Evolutionary conservation across 2,113 vertebrate genomes (phyloP).

Genomic region (Colinus virginianus): DNA sequence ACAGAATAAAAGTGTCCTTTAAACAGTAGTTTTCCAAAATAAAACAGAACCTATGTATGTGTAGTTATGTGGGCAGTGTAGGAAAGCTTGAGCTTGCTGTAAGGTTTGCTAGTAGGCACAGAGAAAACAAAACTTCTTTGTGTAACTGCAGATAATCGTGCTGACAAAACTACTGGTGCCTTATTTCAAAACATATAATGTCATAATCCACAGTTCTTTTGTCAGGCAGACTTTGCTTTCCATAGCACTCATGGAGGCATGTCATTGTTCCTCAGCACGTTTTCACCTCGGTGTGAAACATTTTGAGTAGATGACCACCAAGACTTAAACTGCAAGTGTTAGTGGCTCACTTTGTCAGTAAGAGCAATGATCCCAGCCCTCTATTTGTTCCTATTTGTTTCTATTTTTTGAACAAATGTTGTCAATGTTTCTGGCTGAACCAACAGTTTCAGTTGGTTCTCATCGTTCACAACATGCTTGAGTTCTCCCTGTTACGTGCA

Average conservation of each 20-base stretch:
- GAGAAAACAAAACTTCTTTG: not conserved
- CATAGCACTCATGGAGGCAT: not conserved
- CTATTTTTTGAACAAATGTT: not conserved
- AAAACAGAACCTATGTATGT: not conserved
- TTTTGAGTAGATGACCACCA: fast-evolving
- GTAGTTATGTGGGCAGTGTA: not conserved
- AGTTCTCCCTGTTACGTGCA: not conserved
- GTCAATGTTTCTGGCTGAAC: not conserved
- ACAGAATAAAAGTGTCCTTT: not conserved
- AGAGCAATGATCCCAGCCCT: fast-evolving
- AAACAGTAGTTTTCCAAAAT: not conserved
- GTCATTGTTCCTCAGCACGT: not conserved
- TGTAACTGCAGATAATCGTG: not conserved
- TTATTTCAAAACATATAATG: not conserved
- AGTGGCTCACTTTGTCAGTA: not conserved
- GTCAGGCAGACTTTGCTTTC: not conserved
- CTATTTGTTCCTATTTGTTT: no score
- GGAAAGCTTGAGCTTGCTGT: not conserved
- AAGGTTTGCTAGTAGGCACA: not conserved
- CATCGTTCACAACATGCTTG: not conserved
- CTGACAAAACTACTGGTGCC: not conserved
- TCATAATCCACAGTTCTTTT: not conserved
- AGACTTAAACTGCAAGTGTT: not conserved
- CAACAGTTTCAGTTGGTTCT: not conserved
- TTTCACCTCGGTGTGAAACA: not conserved